These are phyloP conservation scores for Stegophylla sp. DNA, from an alignment of 2,888 invertebrate species.

Conservation along the genomic window DNA sequence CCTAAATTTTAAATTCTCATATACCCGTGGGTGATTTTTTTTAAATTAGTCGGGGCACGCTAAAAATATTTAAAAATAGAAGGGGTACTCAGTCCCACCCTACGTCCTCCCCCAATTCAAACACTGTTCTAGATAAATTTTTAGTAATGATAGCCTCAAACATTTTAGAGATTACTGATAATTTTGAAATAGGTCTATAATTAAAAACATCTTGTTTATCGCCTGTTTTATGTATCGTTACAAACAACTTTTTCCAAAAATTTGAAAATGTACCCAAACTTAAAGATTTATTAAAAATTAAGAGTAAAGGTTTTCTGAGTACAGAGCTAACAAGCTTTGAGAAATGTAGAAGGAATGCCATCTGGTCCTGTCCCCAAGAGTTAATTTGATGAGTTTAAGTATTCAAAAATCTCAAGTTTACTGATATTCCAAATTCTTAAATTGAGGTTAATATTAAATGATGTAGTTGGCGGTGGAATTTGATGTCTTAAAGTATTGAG, in stretches of 20 bases:
- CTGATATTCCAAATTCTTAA: too few species aligned
- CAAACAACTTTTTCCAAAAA: constrained; percentile 40
- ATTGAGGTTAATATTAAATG: too few species aligned
- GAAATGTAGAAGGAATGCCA: background rate
- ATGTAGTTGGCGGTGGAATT: too few species aligned
- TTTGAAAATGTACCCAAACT: constrained; percentile 11
- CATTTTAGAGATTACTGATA: constrained; percentile 8
- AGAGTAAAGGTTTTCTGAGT: background rate
- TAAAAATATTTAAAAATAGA: too few species aligned
- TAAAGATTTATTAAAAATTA: constrained; percentile 28
- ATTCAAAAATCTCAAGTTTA: too few species aligned
- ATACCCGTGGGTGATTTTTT: too few species aligned
- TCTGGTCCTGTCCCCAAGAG: constrained; percentile 14
- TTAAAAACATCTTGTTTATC: constrained; percentile 45
- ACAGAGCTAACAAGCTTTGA: constrained; percentile 21
- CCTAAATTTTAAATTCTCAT: too few species aligned
- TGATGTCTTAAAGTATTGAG: too few species aligned
- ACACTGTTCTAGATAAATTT: background rate
- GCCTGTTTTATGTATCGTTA: constrained; percentile 57
- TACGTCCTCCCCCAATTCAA: too few species aligned
- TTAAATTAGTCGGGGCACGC: too few species aligned
- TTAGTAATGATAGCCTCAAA: constrained; percentile 44
- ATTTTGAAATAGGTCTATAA: constrained; percentile 57
- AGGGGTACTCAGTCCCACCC: too few species aligned
- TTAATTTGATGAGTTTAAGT: too few species aligned